Base-by-base conservation (phyloP, 2,113 vertebrate genomes). In the Micronycteris hirsuta region DNA sequence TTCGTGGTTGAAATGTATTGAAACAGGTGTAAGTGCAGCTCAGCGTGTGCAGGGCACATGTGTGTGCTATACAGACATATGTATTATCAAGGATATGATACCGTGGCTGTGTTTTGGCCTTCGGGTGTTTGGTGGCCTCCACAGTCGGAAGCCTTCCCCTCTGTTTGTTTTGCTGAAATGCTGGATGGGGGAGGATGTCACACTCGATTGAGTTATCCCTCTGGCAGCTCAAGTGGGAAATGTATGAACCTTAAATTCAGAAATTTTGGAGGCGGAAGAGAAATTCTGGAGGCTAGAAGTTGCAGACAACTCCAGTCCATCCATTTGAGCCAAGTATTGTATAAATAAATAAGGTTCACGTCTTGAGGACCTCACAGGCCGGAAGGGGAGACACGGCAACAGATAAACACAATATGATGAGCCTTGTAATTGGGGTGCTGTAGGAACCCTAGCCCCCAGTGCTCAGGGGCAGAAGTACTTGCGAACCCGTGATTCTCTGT, bases 1-100 rank as follows among this genome's bases (percentile, higher is more conserved):
- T 95, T 83, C 86, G 20, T 83, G 63, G 41, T 71, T 91, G 82
- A 93, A 63, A 81, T 95, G 86, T 94, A 67, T 58, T 85, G 52
- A 77, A 94, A 91, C 91, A 70, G 14, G 19, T 78, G 1, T 20
- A 91, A 81, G 33, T 68, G 43, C 20, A 93, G 47, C 14, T 86
- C 90, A 86, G 67, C 19, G 13, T 76, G 33, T 73, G 63, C 86
- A 82, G 0, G 63, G 56, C 4, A n/a, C n/a, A 61, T 56, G 54
- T 45, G 43, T 82, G 58, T 84, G 82, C 87, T 83, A 86, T 93
- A n/a, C 20, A 63, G 26, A 81, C 43, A 22, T 7, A 43, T 9
- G 43, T 65, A 61, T 26, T 41, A 7, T 47, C 47, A 47, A 84
- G 82, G 41, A 85, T 38, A 26, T 15, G 93, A 47, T 83, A 68